Conservation (phyloP, 2,113 vertebrate genomes). For the Muntiacus muntjak region DNA sequence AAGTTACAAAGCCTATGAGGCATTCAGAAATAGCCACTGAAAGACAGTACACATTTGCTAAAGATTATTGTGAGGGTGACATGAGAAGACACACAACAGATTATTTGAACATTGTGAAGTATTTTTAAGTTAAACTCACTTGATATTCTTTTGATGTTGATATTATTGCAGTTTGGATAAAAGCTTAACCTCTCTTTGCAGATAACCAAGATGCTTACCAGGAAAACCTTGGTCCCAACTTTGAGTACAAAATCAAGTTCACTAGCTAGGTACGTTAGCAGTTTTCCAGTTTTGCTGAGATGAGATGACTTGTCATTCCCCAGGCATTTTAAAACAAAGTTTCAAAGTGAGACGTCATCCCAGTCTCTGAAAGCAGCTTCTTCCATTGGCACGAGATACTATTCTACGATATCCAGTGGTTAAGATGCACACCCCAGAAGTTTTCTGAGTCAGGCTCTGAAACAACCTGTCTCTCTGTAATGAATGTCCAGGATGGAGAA, state of each 20-base stretch:
- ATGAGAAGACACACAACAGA: neutral
- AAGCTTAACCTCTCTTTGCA: neutral
- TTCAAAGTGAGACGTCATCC: neutral
- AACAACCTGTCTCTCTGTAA: neutral
- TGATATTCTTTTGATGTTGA: neutral
- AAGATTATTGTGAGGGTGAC: neutral
- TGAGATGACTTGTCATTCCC: neutral
- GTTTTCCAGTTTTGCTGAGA: neutral
- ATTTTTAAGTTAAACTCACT: neutral
- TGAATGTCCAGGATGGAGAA: neutral
- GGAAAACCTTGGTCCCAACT: neutral
- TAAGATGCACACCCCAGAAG: neutral
- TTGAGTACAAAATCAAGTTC: neutral
- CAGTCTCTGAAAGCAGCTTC: neutral
- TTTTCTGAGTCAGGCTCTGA: neutral
- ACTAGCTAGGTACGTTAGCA: no score
- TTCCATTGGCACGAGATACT: neutral
- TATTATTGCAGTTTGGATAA: neutral
- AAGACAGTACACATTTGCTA: neutral
- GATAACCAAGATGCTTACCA: neutral
- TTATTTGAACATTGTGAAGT: neutral
- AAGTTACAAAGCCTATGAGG: neutral
- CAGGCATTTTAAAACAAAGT: neutral
- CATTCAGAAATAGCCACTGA: neutral
- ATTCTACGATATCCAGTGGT: neutral